These are phyloP conservation scores for Drosophila antonietae DNA, from an alignment of 2,888 invertebrate genomes.

Conservation along the genomic window DNA sequence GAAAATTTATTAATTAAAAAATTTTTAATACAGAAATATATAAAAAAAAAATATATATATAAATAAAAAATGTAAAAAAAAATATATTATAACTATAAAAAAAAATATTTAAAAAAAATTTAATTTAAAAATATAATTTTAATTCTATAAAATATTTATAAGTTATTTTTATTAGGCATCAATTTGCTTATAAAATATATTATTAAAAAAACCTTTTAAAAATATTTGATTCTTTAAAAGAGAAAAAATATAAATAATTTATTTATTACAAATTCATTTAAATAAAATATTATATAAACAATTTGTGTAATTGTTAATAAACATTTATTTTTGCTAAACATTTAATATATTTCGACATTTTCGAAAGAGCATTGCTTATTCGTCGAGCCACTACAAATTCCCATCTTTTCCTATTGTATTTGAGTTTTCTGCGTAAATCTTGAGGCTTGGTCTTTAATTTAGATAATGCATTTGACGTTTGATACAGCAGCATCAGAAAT, in stretches of 20 bases:
- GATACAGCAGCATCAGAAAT: not conserved
- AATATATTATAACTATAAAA: no score
- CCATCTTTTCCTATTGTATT: constrained; percentile 21
- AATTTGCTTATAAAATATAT: not conserved
- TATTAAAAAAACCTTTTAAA: not conserved
- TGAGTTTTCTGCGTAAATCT: constrained; percentile 16
- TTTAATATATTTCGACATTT: not conserved
- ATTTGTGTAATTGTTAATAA: no score
- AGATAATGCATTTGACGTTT: constrained; percentile 39
- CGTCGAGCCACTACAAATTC: not conserved
- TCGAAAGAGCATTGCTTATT: constrained; percentile 1
- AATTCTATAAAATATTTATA: not conserved
- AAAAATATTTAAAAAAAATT: not conserved
- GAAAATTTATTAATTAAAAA: no score
- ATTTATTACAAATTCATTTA: no score
- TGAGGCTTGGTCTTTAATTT: constrained; percentile 36
- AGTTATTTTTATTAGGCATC: not conserved
- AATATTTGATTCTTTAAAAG: no score
- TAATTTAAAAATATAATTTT: not conserved
- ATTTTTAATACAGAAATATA: no score
- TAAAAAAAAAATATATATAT: no score
- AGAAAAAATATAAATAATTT: no score
- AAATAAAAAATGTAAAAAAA: no score
- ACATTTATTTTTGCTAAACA: no score
- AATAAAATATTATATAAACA: no score